phyloP scores from a whole-genome alignment of 1,140 invertebrate species.

The Agraylea sexmaculata region DNA sequence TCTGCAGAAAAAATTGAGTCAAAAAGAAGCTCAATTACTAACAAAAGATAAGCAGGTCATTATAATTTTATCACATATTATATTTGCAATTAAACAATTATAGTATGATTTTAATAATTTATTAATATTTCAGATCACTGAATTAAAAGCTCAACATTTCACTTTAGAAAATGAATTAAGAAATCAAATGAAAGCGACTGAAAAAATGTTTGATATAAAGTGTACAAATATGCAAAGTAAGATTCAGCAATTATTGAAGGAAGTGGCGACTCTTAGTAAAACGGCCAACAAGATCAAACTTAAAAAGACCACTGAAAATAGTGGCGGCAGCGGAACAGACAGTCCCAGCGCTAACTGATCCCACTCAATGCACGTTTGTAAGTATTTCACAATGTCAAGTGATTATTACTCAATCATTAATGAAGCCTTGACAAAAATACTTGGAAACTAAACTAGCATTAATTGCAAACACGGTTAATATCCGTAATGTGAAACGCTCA shows the following conservation, averaged over 20 bases:
- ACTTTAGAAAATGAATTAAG: slow-evolving; percentile 76
- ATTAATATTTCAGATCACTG: slow-evolving; percentile 61
- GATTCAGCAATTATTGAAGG: slow-evolving; percentile 65
- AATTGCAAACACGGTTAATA: too few relatives aligned
- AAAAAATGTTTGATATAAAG: slow-evolving; percentile 72
- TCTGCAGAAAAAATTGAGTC: slow-evolving; percentile 76
- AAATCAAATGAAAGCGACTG: slow-evolving; percentile 68
- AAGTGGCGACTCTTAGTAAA: slow-evolving; percentile 75
- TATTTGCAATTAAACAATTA: slow-evolving; percentile 2
- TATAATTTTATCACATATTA: slow-evolving; percentile 11
- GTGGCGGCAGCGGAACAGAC: slow-evolving; percentile 63
- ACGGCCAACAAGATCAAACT: slow-evolving; percentile 51
- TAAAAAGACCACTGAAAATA: slow-evolving; percentile 45
- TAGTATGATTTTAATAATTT: slow-evolving; percentile 5
- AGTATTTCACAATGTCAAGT: too few relatives aligned
- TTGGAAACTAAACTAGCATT: too few relatives aligned
- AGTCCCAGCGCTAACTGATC: slow-evolving; percentile 51
- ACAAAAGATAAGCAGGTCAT: slow-evolving; percentile 83
- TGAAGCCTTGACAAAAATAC: too few relatives aligned
- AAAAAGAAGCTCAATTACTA: slow-evolving; percentile 77
- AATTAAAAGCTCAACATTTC: slow-evolving; percentile 84
- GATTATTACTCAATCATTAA: too few relatives aligned
- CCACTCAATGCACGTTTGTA: too few relatives aligned
- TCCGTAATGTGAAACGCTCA: too few relatives aligned
- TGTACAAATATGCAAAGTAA: slow-evolving; percentile 65